phyloP scores from a whole-genome alignment of 2,113 vertebrate genomes.

The Motacilla tschutschensis region DNA sequence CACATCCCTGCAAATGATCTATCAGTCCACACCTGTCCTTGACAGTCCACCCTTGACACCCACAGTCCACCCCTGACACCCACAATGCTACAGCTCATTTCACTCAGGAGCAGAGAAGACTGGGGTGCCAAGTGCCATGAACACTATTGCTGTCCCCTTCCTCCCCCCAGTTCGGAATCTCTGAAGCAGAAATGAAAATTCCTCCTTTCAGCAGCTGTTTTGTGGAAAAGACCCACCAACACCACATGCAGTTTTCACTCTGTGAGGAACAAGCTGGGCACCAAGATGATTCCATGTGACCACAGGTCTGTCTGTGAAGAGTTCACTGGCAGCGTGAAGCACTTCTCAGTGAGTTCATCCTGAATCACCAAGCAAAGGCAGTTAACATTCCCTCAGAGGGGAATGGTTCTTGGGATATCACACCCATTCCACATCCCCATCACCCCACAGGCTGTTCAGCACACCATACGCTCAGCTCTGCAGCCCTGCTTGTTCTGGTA shows the following conservation, averaged over 20 bases:
- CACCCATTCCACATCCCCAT: accelerated
- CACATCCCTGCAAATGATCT: neutral
- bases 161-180: neutral
- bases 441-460: neutral
- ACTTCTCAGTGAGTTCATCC: neutral
- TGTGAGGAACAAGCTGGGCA: neutral
- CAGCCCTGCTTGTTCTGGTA: neutral
- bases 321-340: neutral
- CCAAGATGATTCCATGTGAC: neutral
- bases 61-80: neutral
- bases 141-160: neutral
- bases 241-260: neutral
- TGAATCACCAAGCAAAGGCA: neutral
- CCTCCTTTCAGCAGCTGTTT: neutral
- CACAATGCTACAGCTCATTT: neutral
- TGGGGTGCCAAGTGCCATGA: neutral
- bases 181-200: neutral
- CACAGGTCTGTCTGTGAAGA: neutral
- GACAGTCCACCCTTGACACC: neutral
- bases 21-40: neutral
- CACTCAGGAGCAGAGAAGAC: neutral
- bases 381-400: neutral
- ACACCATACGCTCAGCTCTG: accelerated
- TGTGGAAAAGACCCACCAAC: neutral
- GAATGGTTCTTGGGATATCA: neutral